Conservation (phyloP, 2,797 vertebrate genomes). For the Neopelma chrysocephalum region DNA sequence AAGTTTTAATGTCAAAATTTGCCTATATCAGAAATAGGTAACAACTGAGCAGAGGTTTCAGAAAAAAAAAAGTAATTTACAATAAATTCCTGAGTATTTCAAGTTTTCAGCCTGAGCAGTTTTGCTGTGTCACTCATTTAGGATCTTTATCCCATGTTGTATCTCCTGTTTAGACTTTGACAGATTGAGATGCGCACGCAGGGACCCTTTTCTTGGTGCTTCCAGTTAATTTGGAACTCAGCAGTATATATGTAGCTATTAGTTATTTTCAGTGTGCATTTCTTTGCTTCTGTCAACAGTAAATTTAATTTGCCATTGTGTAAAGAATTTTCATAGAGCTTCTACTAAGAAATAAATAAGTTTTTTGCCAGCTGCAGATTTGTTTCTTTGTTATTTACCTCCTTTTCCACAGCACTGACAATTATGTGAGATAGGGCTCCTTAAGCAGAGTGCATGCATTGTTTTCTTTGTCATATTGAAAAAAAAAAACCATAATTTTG, state of each 20-base stretch:
- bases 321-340: background rate
- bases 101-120: background rate
- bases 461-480: background rate
- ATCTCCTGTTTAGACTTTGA: background rate
- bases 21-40: background rate
- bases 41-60: background rate
- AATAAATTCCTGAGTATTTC: background rate
- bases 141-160: background rate
- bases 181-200: background rate
- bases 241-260: background rate
- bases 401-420: background rate
- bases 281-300: slow-evolving; percentile 20
- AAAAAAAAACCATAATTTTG: background rate
- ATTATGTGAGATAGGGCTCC: background rate
- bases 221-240: slow-evolving; percentile 29
- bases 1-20: background rate
- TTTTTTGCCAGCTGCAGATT: slow-evolving; percentile 18
- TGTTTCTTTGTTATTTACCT: slow-evolving; percentile 2
- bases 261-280: slow-evolving; percentile 25
- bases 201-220: background rate
- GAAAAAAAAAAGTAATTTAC: background rate
- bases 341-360: slow-evolving; percentile 27
- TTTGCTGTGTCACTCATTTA: slow-evolving; percentile 11
- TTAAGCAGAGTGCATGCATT: background rate
- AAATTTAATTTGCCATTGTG: slow-evolving; percentile 42